Percentiles rank a stretch among this genome's conserved stretches.
Evolutionary conservation across 2,888 invertebrate species (phyloP).

Genomic region (Conops quadrifasciatus): DNA sequence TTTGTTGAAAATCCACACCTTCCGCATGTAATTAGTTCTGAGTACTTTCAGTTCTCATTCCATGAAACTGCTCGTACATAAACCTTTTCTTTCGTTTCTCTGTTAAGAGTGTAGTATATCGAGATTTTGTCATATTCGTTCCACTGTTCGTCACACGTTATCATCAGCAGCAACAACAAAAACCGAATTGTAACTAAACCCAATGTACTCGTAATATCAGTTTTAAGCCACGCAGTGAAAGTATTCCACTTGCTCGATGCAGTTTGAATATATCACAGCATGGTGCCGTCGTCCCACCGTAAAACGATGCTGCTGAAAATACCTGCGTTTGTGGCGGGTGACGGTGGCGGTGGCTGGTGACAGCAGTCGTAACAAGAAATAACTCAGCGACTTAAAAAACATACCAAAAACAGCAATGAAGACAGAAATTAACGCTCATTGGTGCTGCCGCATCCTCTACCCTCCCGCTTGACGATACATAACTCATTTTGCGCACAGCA

Average conservation of each 20-base stretch:
- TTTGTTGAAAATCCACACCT: too few species aligned
- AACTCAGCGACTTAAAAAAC: neutral
- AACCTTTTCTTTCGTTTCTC: too few species aligned
- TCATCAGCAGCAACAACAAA: neutral
- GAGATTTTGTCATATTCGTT: neutral
- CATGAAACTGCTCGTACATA: too few species aligned
- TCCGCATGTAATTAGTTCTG: too few species aligned
- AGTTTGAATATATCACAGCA: neutral
- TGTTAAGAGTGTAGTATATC: too few species aligned
- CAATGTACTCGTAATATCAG: too few species aligned
- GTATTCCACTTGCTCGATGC: neutral
- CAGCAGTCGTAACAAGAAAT: slow-evolving; percentile 6
- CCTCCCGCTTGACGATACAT: too few species aligned
- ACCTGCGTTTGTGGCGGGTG: too few species aligned
- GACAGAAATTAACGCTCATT: neutral
- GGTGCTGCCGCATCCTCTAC: too few species aligned
- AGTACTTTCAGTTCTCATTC: too few species aligned
- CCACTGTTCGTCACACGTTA: neutral
- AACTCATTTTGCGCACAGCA: too few species aligned
- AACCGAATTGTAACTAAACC: too few species aligned
- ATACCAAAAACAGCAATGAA: neutral
- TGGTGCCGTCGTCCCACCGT: neutral
- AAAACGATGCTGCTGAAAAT: slow-evolving; percentile 11
- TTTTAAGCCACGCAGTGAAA: slow-evolving; percentile 8
- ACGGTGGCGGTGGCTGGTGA: neutral